Evolutionary conservation across 1,140 invertebrate species (phyloP), one percentile per base, ranked within the genome.

Genomic region (Wasmannia auropunctata): DNA sequence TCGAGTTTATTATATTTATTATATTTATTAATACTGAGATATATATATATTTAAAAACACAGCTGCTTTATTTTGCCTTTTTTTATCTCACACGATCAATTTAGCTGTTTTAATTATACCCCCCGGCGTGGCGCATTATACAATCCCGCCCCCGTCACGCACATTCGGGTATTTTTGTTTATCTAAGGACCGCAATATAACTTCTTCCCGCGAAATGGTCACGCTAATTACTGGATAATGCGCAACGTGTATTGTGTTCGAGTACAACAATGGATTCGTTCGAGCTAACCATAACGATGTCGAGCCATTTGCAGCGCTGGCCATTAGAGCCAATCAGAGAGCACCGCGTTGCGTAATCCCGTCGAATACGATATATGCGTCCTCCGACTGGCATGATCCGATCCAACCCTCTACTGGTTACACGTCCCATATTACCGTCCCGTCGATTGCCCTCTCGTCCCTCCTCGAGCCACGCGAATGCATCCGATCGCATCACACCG

Each of bases 321-420:
- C 89, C 85, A 92, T 93, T 92, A 92, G 86, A 91, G 87, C 91
- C 92, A 93, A 92, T 93, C 92, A 91, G 87, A 90, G 88, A 90
- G 91, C 87, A 89, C 76, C 69, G 81, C 87, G 88, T 92, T 93
- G 92, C 91, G 91, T 93, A 94, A 94, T 93, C 92, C 91, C 89
- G 74, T 91, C 86, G 91, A 92, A 90, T 87, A 54, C 88, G 91
- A 91, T 91, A 92, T 86, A 88, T 80, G 86, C 86, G 80, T 90
- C 69, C 86, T 90, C 75, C 80, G 56, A 76, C 86, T 76, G 88
- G 86, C 79, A 90, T 80, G 88, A 89, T 85, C 87, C 86, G 86
- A 86, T 84, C 77, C 88, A 88, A 91, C 83, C 85, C 87, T 91
- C 87, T 91, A 85, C 67, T 85, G 87, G 87, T 85, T 86, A 88